Evolutionary conservation across 2,888 invertebrate genomes (phyloP), one percentile per base, ranked within the genome.

Genomic region (Yponomeuta evonymella): DNA sequence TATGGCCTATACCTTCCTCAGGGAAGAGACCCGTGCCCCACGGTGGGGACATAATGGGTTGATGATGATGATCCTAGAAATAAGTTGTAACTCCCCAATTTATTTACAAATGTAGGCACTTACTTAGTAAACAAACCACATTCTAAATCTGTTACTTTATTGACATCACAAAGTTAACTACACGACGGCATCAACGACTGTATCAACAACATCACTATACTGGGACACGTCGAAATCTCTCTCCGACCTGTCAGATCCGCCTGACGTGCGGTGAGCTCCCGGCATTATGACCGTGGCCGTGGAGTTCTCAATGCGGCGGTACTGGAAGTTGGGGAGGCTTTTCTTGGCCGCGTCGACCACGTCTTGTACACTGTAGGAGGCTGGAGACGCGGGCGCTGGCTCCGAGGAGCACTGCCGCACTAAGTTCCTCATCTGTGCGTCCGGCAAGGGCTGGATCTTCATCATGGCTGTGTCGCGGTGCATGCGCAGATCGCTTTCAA

Each of bases 251-350:
- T 58, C 51, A 15, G 51, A 58, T 15, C 36, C 30, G 36, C 12
- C 2, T 11, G 30, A 65, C 12, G 11, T 12, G 30, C 65, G 29
- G 33, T 89, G 87, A 12, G 88, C 87, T 58, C 79, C 77, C 0
- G 83, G 78, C 70, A 85, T 75, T 71, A 91, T 88, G 0, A 78
- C 75, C 2, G 84, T 89, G 5, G 90, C 90, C 8, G 90, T 90
- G 9, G 83, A 78, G 70, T 91, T 91, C 29, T 81, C 79, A 67
- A 89, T 78, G 70, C 77, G 84, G 68, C 80, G 81, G 73, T 89
- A 90, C 72, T 88, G 88, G 70, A 91, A 90, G 74, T 90, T 89
- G 0, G 88, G 86, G 64, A 91, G 78, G 74, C 81, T 82, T 71
- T 81, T 85, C 71, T 82, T 87, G 2, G 90, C 90, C 15, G 82